Base-by-base conservation (phyloP, 2,888 invertebrate genomes). In the Scaptomyza reducta region DNA sequence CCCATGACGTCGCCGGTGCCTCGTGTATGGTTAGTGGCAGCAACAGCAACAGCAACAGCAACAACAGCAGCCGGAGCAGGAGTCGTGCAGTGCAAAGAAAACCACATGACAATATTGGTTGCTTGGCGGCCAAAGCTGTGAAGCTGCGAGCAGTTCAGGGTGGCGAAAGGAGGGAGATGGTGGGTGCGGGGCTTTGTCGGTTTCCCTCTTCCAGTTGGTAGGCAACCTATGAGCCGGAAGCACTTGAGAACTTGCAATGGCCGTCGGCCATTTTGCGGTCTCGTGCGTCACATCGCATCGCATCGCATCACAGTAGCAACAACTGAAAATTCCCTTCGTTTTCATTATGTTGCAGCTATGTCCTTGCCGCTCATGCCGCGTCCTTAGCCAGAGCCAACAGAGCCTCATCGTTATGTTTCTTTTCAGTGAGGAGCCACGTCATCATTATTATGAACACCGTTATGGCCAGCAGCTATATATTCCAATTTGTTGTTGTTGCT, bases 361-460 rank as follows among this genome's bases (percentile, higher is more conserved):
- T 83, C 76, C 77, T 74, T 76, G 65, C 73, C 78, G n/a, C n/a
- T 55, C 80, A 56, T 77, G 44, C 60, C 57, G 54, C 58, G 29
- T 44, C 54, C 51, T 41, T 38, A 29, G 41, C 46, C 25, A 50
- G 33, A 16, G 57, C 42, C 63, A 40, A 16, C 40, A 41, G n/a
- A 14, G 44, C 54, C 58, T 47, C 54, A 59, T 58, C 70, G 70
- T 59, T 70, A 58, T 69, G 69, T 60, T 86, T 78, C 84, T 83
- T 84, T 84, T 88, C 84, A 88, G 88, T 49, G 75, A 59, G 74
- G 77, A 87, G 87, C 88, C 84, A 83, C 88, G 84, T 84, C 84
- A 80, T 85, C 84, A 85, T 85, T 88, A 85, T 85, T 85, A 88
- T 88, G 88, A 88, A 85, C 84, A 85, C 84, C 88, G 84, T 85